Conservation (phyloP, 2,113 vertebrate species). For the Dromaius novaehollandiae region DNA sequence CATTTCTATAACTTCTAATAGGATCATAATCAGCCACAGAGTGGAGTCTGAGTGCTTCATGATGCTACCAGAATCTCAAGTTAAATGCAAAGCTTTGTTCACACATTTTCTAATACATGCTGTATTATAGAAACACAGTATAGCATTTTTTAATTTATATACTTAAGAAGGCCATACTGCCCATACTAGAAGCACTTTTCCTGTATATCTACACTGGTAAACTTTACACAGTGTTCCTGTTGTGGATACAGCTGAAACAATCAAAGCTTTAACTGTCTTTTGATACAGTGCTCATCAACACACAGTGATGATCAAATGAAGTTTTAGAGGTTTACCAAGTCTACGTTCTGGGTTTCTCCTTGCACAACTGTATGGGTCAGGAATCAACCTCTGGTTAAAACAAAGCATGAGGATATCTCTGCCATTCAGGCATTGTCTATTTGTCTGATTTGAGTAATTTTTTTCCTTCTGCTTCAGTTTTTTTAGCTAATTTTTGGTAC, state of each 20-base stretch:
- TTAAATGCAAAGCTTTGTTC: not conserved
- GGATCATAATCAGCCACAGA: not conserved
- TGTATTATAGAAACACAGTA: not conserved
- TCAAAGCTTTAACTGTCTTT: not conserved
- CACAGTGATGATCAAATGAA: not conserved
- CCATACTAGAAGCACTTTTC: not conserved
- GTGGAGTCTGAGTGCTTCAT: not conserved
- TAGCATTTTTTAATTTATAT: not conserved
- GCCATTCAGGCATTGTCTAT: not conserved
- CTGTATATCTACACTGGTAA: accelerated
- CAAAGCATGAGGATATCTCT: accelerated
- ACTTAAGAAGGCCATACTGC: not conserved
- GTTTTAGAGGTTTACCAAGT: not conserved
- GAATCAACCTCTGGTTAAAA: not conserved
- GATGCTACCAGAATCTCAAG: not conserved
- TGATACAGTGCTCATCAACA: not conserved
- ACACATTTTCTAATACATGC: not conserved
- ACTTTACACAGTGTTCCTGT: not conserved
- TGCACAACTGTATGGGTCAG: not conserved
- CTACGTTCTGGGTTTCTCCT: not conserved
- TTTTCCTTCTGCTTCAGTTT: not conserved
- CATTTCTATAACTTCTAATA: not conserved
- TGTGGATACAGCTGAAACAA: not conserved
- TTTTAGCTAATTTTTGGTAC: not conserved
- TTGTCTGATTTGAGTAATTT: not conserved